Evolutionary conservation across 2,113 vertebrate genomes (phyloP).

Genomic region (Solenodon paradoxus): DNA sequence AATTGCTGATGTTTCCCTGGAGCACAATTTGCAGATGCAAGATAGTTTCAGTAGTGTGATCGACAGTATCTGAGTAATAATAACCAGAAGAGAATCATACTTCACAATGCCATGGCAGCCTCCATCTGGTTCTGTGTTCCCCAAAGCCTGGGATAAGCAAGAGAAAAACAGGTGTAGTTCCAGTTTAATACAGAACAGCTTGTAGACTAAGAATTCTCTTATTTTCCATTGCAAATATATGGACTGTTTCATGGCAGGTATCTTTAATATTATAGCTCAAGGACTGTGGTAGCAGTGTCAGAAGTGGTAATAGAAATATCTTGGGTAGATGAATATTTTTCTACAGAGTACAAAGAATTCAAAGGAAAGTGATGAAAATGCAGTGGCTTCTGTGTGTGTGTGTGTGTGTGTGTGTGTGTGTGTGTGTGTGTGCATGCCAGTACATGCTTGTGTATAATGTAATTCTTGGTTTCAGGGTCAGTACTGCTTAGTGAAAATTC

Average conservation of each 20-base stretch:
- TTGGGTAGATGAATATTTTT: background rate
- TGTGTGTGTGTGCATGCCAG: background rate
- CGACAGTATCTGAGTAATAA: constrained; percentile 27
- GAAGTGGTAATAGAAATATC: background rate
- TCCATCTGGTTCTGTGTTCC: constrained; percentile 41
- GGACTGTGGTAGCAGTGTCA: background rate
- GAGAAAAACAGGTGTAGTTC: constrained; percentile 47
- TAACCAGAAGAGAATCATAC: constrained; percentile 40
- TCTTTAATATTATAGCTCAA: constrained; percentile 41
- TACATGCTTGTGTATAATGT: background rate
- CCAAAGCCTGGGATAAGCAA: constrained; percentile 12
- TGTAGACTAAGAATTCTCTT: constrained; percentile 7
- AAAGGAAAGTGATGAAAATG: background rate
- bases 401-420: too few relatives aligned
- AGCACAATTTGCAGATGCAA: constrained; percentile 50
- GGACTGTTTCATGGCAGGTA: background rate
- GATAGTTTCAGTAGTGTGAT: constrained; percentile 23
- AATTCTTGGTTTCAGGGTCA: background rate
- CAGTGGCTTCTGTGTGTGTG: background rate
- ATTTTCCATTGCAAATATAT: constrained; percentile 32
- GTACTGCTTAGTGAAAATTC: background rate
- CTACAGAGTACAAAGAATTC: background rate
- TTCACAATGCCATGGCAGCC: background rate
- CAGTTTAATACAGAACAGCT: constrained; percentile 38
- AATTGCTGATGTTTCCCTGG: constrained; percentile 45